phyloP scores from a whole-genome alignment of 2,113 vertebrate species.

The Phocoena sinus region DNA sequence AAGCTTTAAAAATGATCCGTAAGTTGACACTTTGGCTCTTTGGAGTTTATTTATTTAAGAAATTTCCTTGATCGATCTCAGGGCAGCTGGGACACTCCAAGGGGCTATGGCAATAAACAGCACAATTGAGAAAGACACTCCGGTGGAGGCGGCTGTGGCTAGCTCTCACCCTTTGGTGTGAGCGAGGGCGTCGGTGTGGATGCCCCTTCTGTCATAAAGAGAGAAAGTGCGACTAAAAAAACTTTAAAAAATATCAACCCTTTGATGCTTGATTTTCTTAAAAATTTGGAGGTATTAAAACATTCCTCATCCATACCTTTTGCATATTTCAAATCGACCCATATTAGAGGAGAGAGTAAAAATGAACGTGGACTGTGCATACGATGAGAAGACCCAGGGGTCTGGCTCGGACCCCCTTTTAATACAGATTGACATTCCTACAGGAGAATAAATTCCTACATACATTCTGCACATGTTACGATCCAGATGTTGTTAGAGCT shows the following conservation, averaged over 20 bases:
- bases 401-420: conserved; percentile 86
- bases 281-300: conserved; percentile 74
- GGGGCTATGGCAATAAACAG: background rate
- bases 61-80: conserved; percentile 29
- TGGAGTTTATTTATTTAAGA: conserved; percentile 25
- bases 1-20: conserved; percentile 55
- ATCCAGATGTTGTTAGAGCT: conserved; percentile 92
- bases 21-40: conserved; percentile 56
- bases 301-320: conserved; percentile 74
- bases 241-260: conserved; percentile 45
- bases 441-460: conserved; percentile 87
- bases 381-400: conserved; percentile 71
- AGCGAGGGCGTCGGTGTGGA: background rate
- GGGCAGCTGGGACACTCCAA: background rate
- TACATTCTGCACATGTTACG: conserved; percentile 98
- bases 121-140: background rate
- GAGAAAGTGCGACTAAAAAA: conserved; percentile 45
- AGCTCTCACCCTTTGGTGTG: conserved; percentile 31
- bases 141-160: background rate
- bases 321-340: conserved; percentile 83
- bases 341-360: conserved; percentile 63
- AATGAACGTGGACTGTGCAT: conserved; percentile 66
- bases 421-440: conserved; percentile 90
- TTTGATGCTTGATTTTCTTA: conserved; percentile 71
- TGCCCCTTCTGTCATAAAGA: conserved; percentile 38